These are phyloP conservation scores for Temnopleurus reevesii DNA, from an alignment of 53 echinoderm and acorn worm genomes.

Conservation along the genomic window DNA sequence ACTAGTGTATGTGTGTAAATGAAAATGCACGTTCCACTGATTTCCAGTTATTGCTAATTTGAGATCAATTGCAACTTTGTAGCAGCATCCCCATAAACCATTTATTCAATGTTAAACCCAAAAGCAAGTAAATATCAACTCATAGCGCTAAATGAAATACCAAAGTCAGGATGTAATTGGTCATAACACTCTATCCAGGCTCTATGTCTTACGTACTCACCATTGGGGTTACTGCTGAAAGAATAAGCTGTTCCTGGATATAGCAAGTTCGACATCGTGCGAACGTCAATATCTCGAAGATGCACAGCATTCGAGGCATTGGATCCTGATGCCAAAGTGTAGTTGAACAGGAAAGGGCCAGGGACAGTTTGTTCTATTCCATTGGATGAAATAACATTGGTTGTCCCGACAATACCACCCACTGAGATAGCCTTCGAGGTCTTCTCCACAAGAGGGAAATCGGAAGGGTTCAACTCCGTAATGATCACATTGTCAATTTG, in stretches of 20 bases:
- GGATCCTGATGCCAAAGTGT: background rate
- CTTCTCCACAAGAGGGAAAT: conserved; percentile 24
- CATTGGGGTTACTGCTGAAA: no score
- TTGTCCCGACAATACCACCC: background rate
- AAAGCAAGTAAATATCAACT: no score
- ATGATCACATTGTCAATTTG: conserved; percentile 32
- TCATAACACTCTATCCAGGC: no score
- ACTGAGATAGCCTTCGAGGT: background rate
- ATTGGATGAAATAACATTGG: background rate
- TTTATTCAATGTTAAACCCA: no score
- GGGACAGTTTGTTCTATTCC: background rate
- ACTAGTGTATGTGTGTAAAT: no score
- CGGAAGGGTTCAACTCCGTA: background rate
- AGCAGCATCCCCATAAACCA: no score
- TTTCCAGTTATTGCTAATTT: no score
- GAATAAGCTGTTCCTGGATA: background rate
- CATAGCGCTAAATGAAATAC: no score
- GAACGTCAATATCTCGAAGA: background rate
- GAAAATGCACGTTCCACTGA: no score
- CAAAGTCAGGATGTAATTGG: no score
- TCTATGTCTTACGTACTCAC: no score
- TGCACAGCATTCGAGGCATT: background rate
- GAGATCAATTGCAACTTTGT: no score
- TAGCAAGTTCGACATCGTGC: background rate
- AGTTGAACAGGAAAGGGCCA: conserved; percentile 1